These are phyloP conservation scores for Phoxinus phoxinus DNA, from an alignment of 2,113 vertebrate species.

Conservation along the genomic window DNA sequence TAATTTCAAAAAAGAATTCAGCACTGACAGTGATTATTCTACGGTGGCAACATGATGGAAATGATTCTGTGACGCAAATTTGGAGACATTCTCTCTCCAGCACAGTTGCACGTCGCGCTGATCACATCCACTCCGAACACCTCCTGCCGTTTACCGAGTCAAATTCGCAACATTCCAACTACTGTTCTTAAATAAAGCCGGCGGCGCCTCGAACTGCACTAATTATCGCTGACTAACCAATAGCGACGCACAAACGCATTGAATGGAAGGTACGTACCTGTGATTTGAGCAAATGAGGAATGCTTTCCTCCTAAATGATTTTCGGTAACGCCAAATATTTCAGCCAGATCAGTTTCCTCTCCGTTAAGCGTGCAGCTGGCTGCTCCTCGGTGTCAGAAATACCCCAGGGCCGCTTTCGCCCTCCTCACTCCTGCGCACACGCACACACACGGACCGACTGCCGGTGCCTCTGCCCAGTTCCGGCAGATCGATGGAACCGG, in stretches of 20 bases:
- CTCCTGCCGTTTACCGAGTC: background rate
- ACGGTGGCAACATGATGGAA: background rate
- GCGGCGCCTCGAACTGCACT: conserved; percentile 33
- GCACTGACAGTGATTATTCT: background rate
- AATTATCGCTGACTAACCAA: conserved; percentile 41
- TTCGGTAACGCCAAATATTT: conserved; percentile 14
- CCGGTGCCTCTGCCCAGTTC: conserved; percentile 58
- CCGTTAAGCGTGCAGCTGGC: conserved; percentile 38
- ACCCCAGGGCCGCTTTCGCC: conserved; percentile 59
- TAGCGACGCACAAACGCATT: conserved; percentile 29
- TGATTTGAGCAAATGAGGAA: conserved; percentile 61
- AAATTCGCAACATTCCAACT: background rate
- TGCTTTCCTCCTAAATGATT: conserved; percentile 21
- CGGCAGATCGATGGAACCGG: conserved; percentile 62
- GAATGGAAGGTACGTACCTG: conserved; percentile 67
- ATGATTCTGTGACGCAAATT: conserved; percentile 38
- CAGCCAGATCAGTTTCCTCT: conserved; percentile 22
- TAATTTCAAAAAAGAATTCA: background rate
- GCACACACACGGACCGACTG: conserved; percentile 49
- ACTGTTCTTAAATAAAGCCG: conserved; percentile 31
- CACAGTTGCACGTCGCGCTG: background rate
- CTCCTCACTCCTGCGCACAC: conserved; percentile 56
- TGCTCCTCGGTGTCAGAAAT: conserved; percentile 49
- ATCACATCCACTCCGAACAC: conserved; percentile 1
- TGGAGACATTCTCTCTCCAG: conserved; percentile 32